Evolutionary conservation across 2,113 vertebrate genomes (phyloP).

Genomic region (Castor canadensis): DNA sequence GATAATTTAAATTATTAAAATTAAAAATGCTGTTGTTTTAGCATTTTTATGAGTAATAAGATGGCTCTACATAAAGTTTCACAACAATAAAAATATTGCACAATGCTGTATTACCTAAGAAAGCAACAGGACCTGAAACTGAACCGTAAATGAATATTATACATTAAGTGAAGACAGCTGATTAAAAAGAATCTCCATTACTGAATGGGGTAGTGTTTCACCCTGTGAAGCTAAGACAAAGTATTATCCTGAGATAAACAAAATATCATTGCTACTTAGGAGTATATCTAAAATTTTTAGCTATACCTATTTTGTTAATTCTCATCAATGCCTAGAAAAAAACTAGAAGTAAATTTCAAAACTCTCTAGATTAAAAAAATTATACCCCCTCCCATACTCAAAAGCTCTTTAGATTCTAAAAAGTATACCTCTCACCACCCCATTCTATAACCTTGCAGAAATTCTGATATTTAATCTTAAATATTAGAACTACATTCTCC

Average conservation of each 20-base stretch:
- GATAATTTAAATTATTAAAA: slow-evolving; percentile 1
- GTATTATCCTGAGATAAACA: slow-evolving; percentile 43
- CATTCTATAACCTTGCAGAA: slow-evolving; percentile 68
- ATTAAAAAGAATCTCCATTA: slow-evolving; percentile 69
- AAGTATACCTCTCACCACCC: not conserved
- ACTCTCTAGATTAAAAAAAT: not conserved
- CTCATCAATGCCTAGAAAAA: slow-evolving; percentile 8
- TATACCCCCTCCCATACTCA: not conserved
- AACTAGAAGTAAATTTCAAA: slow-evolving; percentile 23
- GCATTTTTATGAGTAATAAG: slow-evolving; percentile 30
- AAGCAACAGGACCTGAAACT: slow-evolving; percentile 66
- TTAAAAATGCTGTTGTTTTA: slow-evolving; percentile 27
- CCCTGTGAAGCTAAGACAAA: slow-evolving; percentile 49
- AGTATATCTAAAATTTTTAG: slow-evolving; percentile 26
- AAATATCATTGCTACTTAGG: not conserved
- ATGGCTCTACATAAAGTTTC: slow-evolving; percentile 21
- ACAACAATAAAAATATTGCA: not conserved
- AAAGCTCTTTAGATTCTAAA: not conserved
- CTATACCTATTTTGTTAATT: slow-evolving; percentile 12
- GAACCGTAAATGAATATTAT: slow-evolving; percentile 62
- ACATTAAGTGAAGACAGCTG: slow-evolving; percentile 74
- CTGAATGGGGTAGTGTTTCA: slow-evolving; percentile 44
- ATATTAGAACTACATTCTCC: slow-evolving; percentile 73
- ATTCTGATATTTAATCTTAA: slow-evolving; percentile 75
- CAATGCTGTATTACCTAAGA: slow-evolving; percentile 57